Evolutionary conservation across 2,888 invertebrate species (phyloP), one percentile per base, ranked within the genome.

Genomic region (Coenonympha glycerion): DNA sequence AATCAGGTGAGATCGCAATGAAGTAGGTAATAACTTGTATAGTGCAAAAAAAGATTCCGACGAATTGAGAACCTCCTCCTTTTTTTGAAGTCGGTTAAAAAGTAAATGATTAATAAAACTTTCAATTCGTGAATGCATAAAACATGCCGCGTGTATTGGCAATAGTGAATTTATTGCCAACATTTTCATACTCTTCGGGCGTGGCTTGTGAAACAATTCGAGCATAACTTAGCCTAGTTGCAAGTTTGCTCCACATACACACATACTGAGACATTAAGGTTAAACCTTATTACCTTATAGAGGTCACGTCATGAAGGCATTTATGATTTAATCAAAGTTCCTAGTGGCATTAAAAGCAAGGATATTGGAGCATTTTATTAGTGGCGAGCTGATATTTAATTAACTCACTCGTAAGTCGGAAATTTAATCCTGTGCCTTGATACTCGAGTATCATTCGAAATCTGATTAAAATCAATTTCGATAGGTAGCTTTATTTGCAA

Each of bases 211-310:
- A 3, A 41, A 2, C 11, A 28, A 19, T 3, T 41, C 41, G 28
- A 28, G 28, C 41, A 18, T 8, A 15, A 5, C 16, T 18, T 1
- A 30, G 19, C 8, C 39, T 39, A 39, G 28, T 19, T 39, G 15
- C 15, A 39, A 39, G 15, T 28, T 41, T 30, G 41, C 41, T 18
- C 19, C 41, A 41, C 19, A 41, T 30, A 18, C n/a, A 1, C 8
- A 9, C 8, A 9, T 16, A 11, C 11, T 3, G 19, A 41, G 49
- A 53, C 36, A 46, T 49, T 53, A 50, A 53, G 50, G 53, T 47
- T 49, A 47, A 46, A 47, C 31, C 46, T 41, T 31, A 49, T 39
- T 46, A 47, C 31, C 46, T 41, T 31, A 49, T 39, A n/a, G 42
- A 53, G 53, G 53, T 30, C 41, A 19, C 41, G 19, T 30, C 30